Evolutionary conservation across 2,797 vertebrate species (phyloP), one percentile per base, ranked within the genome.

Genomic region (Odontamblyopus rebecca): DNA sequence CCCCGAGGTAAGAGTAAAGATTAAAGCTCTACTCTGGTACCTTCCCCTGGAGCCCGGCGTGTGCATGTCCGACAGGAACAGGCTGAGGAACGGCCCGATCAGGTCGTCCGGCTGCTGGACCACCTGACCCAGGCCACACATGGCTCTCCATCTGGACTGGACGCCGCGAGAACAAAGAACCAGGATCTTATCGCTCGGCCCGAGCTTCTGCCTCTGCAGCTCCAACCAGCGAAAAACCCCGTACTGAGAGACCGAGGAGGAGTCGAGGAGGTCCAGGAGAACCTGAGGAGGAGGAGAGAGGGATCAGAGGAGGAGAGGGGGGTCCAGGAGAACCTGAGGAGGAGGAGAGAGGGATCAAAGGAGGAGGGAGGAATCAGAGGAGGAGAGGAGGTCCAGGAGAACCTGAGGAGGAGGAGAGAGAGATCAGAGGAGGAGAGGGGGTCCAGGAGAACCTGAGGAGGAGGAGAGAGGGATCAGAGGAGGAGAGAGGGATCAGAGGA

Each of bases 141-240:
- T 94, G 53, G 98, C 96, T 29, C 92, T 93, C 97, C 98, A 99
- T 56, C 99, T 99, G 29, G 96, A 96, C 69, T 92, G 95, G 16
- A 97, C 94, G 0, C 98, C 98, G 0, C 77, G 91, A 0, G 98
- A 99, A 61, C 97, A 99, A 32, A 99, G 90, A 66, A 99, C 81
- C 71, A 99, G 89, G 69, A 99, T 95, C 72, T 98, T 99, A 23
- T 96, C 96, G 0, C 92, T 89, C 0, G 92, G 88, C 3, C 91
- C 92, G 71, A 97, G 93, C 68, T 95, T 93, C 23, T 91, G 93
- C 51, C 95, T 95, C 78, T 97, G 96, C 69, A 93, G 92, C 62
- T 95, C 93, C 0, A 97, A 94, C 98, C 98, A 99, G 67, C 93
- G 93, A 18, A 98, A 67, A 0, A 92, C 86, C 0, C 97, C 97